A percentile compares a stretch with the other conserved stretches of the same genome.
Conservation (phyloP, 1,140 invertebrate genomes). For the Meloidogyne exigua region DNA sequence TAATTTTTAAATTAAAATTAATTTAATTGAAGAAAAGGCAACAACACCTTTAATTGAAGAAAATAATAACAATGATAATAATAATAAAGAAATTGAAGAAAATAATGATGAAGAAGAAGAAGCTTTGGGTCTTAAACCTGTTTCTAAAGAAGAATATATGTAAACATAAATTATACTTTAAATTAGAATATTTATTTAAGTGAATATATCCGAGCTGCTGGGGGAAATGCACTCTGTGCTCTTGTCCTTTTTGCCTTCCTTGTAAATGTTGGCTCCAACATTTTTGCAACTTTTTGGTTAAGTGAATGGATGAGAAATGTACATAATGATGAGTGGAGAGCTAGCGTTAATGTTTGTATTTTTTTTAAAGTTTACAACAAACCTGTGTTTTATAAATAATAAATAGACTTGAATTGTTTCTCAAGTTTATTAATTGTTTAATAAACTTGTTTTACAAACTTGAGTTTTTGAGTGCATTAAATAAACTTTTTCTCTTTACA, state of each 20-base stretch:
- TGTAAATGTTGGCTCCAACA: conserved; percentile 69
- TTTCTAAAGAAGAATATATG: conserved; percentile 22
- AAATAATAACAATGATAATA: neutral
- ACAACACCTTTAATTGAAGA: neutral
- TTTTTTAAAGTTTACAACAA: neutral
- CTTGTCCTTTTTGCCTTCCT: conserved; percentile 69
- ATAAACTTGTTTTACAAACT: too few species aligned
- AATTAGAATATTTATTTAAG: conserved; percentile 46
- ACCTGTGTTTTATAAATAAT: neutral
- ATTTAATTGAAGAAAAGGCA: neutral
- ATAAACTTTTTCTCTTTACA: too few species aligned
- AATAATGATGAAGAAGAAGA: conserved; percentile 13
- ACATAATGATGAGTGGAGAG: conserved; percentile 46
- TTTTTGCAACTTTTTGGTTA: conserved; percentile 73
- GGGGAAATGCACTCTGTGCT: conserved; percentile 68
- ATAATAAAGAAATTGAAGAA: neutral
- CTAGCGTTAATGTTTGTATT: neutral
- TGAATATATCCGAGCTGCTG: conserved; percentile 70
- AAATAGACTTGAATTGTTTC: neutral
- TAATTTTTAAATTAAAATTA: neutral
- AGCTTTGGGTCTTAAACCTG: neutral
- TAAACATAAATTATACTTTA: neutral
- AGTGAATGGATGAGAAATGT: conserved; percentile 71
- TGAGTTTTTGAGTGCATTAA: too few species aligned
- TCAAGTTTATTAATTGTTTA: too few species aligned